phyloP scores from a whole-genome alignment of 2,797 vertebrate species.

The Remorina albescens region DNA sequence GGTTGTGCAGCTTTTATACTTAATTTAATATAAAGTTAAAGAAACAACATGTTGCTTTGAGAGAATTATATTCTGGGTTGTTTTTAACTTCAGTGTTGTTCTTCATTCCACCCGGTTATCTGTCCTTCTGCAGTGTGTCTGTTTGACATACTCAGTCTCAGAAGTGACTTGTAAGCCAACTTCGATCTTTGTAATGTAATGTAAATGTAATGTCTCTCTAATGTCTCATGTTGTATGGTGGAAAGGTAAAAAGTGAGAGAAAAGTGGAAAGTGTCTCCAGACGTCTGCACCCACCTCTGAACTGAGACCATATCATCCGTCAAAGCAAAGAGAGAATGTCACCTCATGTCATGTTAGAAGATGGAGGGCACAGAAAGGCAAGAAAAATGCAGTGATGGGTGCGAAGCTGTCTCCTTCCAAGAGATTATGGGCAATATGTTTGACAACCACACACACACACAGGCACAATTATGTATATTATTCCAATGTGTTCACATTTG shows the following conservation, averaged over 20 bases:
- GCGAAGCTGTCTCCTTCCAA: constrained; percentile 10
- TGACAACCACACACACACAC: constrained; percentile 26
- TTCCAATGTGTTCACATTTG: constrained; percentile 9
- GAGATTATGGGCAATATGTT: constrained; percentile 7
- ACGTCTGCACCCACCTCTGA: constrained; percentile 1
- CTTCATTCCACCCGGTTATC: no score
- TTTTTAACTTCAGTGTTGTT: not conserved
- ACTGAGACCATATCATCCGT: constrained; percentile 14
- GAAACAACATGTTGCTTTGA: not conserved
- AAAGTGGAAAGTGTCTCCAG: constrained; percentile 6
- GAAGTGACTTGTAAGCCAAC: constrained; percentile 14
- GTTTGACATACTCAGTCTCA: not conserved
- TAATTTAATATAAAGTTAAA: not conserved
- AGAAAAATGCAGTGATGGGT: not conserved
- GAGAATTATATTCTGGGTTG: not conserved
- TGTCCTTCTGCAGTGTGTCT: constrained; percentile 14
- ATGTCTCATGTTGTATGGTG: not conserved
- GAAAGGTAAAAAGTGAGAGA: not conserved
- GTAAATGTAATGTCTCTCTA: no score
- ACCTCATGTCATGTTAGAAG: constrained; percentile 8
- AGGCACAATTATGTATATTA: constrained; percentile 11
- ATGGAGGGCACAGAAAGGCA: constrained; percentile 12
- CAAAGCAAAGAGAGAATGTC: constrained; percentile 16
- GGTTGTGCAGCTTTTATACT: constrained; percentile 2
- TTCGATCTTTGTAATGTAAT: constrained; percentile 23